These are phyloP conservation scores for Chaetophractus vellerosus DNA, from an alignment of 2,797 vertebrate genomes.

Conservation along the genomic window DNA sequence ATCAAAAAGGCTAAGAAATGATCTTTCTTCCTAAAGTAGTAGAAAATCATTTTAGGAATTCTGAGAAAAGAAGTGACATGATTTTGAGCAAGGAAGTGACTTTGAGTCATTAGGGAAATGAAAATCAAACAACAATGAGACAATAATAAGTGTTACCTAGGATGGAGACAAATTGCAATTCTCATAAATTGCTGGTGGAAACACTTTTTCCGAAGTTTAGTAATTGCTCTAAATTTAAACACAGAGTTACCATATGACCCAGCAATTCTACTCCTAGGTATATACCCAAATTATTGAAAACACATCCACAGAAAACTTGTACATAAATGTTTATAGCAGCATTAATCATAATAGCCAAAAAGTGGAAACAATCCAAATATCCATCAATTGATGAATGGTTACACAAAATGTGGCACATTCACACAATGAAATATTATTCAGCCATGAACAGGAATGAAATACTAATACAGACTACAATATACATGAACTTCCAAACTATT, in stretches of 20 bases:
- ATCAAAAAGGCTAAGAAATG: not conserved
- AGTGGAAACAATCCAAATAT: not conserved
- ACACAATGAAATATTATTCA: not conserved
- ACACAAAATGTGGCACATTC: not conserved
- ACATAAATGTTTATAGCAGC: not conserved
- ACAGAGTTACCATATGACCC: not conserved
- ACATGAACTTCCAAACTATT: slow-evolving; percentile 23
- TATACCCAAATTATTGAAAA: slow-evolving; percentile 9
- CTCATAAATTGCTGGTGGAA: not conserved
- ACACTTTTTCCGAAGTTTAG: not conserved
- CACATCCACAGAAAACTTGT: not conserved
- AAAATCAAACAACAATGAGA: not conserved
- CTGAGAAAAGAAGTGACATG: not conserved
- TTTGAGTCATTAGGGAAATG: slow-evolving; percentile 1
- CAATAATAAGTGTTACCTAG: not conserved
- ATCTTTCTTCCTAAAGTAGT: slow-evolving; percentile 7
- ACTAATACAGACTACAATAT: not conserved
- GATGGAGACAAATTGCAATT: not conserved
- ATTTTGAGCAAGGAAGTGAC: slow-evolving; percentile 46
- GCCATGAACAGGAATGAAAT: not conserved
- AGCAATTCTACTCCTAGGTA: slow-evolving; percentile 10
- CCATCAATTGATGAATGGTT: not conserved
- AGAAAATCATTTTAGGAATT: slow-evolving; percentile 2
- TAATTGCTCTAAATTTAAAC: slow-evolving; percentile 45
- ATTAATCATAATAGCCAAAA: not conserved